Evolutionary conservation across 2,113 vertebrate genomes (phyloP).

Genomic region (Ailuropoda melanoleuca): DNA sequence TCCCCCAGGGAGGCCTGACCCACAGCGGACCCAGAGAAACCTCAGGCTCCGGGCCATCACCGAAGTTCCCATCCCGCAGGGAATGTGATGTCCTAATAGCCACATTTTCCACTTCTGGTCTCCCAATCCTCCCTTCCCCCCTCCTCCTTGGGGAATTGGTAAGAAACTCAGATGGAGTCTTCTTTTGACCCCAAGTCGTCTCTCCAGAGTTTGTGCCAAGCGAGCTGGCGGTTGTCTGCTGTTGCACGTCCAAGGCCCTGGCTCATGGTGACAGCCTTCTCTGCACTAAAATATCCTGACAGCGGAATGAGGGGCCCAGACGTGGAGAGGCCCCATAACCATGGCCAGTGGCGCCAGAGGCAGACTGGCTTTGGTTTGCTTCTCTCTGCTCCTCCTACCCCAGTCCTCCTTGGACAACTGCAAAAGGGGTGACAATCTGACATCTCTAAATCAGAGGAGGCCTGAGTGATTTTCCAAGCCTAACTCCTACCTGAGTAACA

Average conservation of each 20-base stretch:
- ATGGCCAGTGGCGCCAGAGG: background rate
- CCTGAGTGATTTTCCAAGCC: background rate
- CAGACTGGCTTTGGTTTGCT: background rate
- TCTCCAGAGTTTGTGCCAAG: background rate
- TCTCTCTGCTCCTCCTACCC: background rate
- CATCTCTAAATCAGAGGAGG: background rate
- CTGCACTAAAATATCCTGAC: background rate
- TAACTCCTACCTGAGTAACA: background rate
- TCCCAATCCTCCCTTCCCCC: background rate
- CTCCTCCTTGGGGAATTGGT: background rate
- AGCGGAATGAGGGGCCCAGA: background rate
- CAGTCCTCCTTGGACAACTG: background rate
- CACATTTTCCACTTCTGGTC: background rate
- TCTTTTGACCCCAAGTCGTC: background rate
- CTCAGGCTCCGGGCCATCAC: background rate
- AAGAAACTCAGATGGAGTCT: background rate
- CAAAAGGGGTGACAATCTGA: background rate
- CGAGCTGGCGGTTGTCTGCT: background rate
- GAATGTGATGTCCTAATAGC: background rate
- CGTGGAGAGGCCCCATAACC: background rate
- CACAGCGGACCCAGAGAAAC: background rate
- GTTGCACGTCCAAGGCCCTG: background rate
- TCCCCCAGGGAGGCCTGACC: background rate
- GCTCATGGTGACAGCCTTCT: background rate
- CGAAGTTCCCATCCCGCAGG: rapidly evolving